Evolutionary conservation across 2,113 vertebrate species (phyloP).

Genomic region (Platichthys stellatus): DNA sequence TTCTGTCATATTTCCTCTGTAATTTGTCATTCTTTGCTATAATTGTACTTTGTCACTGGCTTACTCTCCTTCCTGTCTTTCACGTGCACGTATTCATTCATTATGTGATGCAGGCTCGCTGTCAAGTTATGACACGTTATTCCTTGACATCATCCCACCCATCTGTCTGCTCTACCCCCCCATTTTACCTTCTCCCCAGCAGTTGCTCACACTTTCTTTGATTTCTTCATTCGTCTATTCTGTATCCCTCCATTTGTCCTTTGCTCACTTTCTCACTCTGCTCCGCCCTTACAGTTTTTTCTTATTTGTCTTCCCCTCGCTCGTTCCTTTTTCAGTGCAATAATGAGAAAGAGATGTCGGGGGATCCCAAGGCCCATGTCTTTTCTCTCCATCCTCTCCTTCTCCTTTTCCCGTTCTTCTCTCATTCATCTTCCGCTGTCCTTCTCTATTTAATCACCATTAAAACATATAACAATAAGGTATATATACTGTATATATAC

Average conservation of each 20-base stretch:
- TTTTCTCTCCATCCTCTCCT: neutral
- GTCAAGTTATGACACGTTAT: constrained; percentile 18
- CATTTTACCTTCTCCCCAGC: neutral
- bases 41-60: constrained; percentile 13
- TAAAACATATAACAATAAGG: no score
- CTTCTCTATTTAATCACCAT: constrained; percentile 1
- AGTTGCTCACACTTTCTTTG: constrained; percentile 9
- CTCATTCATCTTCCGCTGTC: constrained; percentile 37
- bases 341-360: constrained; percentile 30
- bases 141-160: constrained; percentile 7
- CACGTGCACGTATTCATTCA: constrained; percentile 24
- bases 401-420: constrained; percentile 17
- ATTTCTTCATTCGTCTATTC: constrained; percentile 1
- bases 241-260: neutral
- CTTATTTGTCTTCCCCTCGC: neutral
- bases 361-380: constrained; percentile 22
- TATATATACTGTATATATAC: no score
- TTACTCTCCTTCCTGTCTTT: neutral
- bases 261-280: neutral
- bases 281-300: neutral
- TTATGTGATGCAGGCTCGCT: constrained; percentile 5
- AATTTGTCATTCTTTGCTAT: constrained; percentile 33
- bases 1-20: constrained; percentile 1
- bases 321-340: constrained; percentile 12
- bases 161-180: neutral